Evolutionary conservation across 2,113 vertebrate species (phyloP).

Genomic region (Craseonycteris thonglongyai): DNA sequence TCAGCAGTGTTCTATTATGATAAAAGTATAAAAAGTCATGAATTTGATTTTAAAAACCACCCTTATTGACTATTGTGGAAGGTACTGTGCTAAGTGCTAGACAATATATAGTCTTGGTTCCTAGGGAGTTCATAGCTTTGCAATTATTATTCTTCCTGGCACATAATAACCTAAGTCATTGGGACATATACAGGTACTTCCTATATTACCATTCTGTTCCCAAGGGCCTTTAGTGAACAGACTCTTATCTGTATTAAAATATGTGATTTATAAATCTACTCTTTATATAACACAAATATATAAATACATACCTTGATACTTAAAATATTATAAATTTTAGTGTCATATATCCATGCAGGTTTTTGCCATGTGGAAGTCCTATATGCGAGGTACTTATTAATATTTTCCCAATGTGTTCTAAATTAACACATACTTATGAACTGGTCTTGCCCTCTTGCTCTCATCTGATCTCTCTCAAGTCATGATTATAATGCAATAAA

Average conservation of each 20-base stretch:
- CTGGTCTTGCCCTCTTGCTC: not conserved
- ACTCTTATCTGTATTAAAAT: not conserved
- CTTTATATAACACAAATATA: not conserved
- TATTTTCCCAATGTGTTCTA: not conserved
- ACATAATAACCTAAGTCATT: not conserved
- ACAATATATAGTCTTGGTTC: not conserved
- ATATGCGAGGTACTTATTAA: not conserved
- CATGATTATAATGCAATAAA: constrained; percentile 8
- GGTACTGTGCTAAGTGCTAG: not conserved
- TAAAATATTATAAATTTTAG: not conserved
- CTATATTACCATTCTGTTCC: not conserved
- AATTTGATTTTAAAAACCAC: not conserved
- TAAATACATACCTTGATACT: not conserved
- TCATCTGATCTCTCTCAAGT: constrained; percentile 5
- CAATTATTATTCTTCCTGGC: not conserved
- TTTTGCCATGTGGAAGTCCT: not conserved
- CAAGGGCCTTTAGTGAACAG: not conserved
- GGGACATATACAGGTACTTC: not conserved
- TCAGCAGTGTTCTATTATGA: constrained; percentile 22
- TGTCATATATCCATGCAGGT: not conserved
- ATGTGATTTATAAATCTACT: not conserved
- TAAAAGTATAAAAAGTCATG: not conserved
- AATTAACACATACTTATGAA: not conserved
- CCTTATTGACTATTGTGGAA: not conserved
- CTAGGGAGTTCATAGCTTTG: not conserved